These are phyloP conservation scores for Papilio dardanus DNA, from an alignment of 1,140 invertebrate genomes.

Conservation along the genomic window DNA sequence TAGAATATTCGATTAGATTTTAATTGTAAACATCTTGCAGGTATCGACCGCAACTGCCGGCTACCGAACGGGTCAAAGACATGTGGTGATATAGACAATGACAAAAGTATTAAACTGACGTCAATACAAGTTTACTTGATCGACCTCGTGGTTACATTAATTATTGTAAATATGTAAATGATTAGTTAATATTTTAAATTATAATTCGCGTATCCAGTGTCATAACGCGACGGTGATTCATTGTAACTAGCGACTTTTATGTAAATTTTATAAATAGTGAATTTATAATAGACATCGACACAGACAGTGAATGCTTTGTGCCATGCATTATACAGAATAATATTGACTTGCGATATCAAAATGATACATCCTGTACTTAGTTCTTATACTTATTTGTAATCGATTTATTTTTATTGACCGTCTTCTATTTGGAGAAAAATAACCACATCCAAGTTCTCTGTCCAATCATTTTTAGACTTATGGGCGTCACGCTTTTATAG, in stretches of 20 bases:
- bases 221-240: constrained; percentile 49
- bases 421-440: not conserved
- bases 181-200: constrained; percentile 53
- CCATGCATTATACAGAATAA: constrained; percentile 60
- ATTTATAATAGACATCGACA: constrained; percentile 50
- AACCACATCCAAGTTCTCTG: not conserved
- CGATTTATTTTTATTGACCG: constrained; percentile 3
- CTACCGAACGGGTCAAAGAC: constrained; percentile 72
- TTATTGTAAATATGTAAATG: constrained; percentile 76
- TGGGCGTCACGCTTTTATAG: not conserved
- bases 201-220: constrained; percentile 67
- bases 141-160: constrained; percentile 3
- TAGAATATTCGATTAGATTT: constrained; percentile 18
- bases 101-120: constrained; percentile 11
- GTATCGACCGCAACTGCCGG: constrained; percentile 71
- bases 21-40: constrained; percentile 50
- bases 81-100: constrained; percentile 68
- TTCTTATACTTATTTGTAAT: not conserved
- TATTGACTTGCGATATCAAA: constrained; percentile 24
- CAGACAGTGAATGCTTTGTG: constrained; percentile 75
- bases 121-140: not conserved
- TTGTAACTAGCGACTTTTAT: constrained; percentile 16
- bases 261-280: constrained; percentile 24
- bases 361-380: constrained; percentile 3
- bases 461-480: not conserved